A percentile compares a stretch with the other conserved stretches of the same genome.
Conservation (phyloP, 1,140 invertebrate genomes). For the Zaprionus ghesquierei region DNA sequence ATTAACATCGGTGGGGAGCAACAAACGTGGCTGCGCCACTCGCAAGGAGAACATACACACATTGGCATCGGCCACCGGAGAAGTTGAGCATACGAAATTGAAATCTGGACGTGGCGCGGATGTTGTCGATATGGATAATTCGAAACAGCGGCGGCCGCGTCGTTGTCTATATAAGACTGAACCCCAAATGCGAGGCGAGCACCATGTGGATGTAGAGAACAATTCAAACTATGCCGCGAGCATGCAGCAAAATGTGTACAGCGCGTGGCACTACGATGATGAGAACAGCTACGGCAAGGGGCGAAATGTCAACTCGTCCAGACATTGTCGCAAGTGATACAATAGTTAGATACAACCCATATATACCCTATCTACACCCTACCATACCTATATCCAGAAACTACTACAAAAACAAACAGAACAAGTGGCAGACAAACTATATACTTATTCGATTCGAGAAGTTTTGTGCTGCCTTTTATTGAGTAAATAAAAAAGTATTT, state of each 20-base stretch:
- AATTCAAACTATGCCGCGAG: slow-evolving; percentile 67
- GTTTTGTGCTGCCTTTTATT: not conserved
- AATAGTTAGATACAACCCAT: slow-evolving; percentile 28
- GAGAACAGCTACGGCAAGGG: slow-evolving; percentile 73
- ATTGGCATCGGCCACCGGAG: slow-evolving; percentile 66
- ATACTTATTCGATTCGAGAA: not conserved
- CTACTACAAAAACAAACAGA: slow-evolving; percentile 4
- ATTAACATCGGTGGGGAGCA: slow-evolving; percentile 56
- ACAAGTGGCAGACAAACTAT: slow-evolving; percentile 1
- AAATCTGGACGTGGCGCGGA: slow-evolving; percentile 37
- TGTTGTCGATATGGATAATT: slow-evolving; percentile 20
- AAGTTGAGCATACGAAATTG: slow-evolving; percentile 55
- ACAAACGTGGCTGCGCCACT: slow-evolving; percentile 71
- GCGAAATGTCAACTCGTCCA: slow-evolving; percentile 60
- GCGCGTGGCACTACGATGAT: slow-evolving; percentile 66
- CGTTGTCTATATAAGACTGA: slow-evolving; percentile 81
- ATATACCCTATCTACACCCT: not conserved
- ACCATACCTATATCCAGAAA: slow-evolving; percentile 14
- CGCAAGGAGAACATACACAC: slow-evolving; percentile 49
- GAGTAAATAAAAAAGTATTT: slow-evolving; percentile 51
- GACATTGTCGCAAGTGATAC: slow-evolving; percentile 73
- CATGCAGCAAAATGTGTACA: slow-evolving; percentile 61
- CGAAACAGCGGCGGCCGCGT: slow-evolving; percentile 61
- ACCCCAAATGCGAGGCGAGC: slow-evolving; percentile 40
- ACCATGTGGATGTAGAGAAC: slow-evolving; percentile 70